These are phyloP conservation scores for Gadopsis marmoratus DNA, from an alignment of 2,797 vertebrate species.

Conservation along the genomic window DNA sequence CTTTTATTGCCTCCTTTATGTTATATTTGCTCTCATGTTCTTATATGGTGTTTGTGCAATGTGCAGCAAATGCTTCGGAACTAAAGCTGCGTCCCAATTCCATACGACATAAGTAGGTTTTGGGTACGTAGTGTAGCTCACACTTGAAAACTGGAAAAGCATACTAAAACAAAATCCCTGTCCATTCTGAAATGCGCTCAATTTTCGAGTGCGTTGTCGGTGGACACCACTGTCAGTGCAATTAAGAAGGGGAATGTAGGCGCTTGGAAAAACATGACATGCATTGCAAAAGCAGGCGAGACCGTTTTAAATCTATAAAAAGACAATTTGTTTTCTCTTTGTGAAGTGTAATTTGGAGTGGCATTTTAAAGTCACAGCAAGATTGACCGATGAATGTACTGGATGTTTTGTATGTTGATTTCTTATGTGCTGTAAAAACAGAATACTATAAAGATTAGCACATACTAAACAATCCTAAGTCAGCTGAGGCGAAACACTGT, in stretches of 20 bases:
- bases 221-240: neutral
- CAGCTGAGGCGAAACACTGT: neutral
- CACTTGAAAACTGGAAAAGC: neutral
- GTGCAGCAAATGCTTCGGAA: neutral
- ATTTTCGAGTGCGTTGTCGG: conserved; percentile 7
- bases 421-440: too few species aligned
- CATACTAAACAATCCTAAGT: neutral
- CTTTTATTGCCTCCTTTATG: neutral
- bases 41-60: neutral
- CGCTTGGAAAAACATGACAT: neutral
- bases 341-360: too few species aligned
- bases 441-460: neutral
- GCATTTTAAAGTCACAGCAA: too few species aligned
- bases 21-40: neutral
- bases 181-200: neutral
- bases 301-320: neutral
- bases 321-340: neutral
- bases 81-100: neutral
- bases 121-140: neutral
- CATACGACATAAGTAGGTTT: neutral
- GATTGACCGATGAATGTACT: too few species aligned
- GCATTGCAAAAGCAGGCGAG: neutral
- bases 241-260: neutral
- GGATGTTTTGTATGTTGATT: neutral
- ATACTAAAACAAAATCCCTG: neutral